Conservation (phyloP, 2,797 vertebrate species). For the Sparidentex hasta region DNA sequence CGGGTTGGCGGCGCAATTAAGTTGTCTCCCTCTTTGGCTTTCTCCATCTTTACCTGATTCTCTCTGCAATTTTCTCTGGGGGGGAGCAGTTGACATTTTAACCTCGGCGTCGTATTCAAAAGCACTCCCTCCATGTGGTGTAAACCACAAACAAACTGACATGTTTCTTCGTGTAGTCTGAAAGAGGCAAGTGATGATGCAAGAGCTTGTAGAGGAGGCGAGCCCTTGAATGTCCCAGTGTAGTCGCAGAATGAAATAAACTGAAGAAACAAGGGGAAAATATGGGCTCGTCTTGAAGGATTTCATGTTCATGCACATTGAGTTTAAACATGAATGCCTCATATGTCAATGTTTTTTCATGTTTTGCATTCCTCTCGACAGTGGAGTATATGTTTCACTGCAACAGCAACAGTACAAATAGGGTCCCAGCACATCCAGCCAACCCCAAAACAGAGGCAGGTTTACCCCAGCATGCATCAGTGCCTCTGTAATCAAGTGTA, state of each 20-base stretch:
- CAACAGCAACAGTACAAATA: no score
- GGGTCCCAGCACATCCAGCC: no score
- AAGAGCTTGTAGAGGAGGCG: constrained; percentile 41
- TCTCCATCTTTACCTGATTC: constrained; percentile 12
- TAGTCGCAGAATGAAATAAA: constrained; percentile 28
- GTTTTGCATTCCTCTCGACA: constrained; percentile 36
- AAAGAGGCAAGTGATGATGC: constrained; percentile 27
- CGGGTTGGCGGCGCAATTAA: constrained; percentile 46
- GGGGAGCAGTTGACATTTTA: not conserved
- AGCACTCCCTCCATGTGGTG: constrained; percentile 20
- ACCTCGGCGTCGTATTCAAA: constrained; percentile 23
- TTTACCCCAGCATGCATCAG: constrained; percentile 65
- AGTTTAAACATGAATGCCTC: constrained; percentile 17
- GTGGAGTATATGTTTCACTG: constrained; percentile 48
- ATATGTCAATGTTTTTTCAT: constrained; percentile 30
- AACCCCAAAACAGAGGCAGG: constrained; percentile 50
- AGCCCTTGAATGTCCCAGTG: constrained; percentile 53
- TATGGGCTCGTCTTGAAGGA: constrained; percentile 10
- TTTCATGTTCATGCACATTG: constrained; percentile 18
- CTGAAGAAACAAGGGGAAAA: not conserved
- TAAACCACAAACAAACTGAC: constrained; percentile 29
- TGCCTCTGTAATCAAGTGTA: constrained; percentile 34
- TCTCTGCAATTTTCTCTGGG: not conserved
- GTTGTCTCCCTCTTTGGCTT: constrained; percentile 27
- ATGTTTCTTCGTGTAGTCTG: not conserved